Base-by-base conservation (phyloP, 2,113 vertebrate genomes). In the Muntiacus reevesi region DNA sequence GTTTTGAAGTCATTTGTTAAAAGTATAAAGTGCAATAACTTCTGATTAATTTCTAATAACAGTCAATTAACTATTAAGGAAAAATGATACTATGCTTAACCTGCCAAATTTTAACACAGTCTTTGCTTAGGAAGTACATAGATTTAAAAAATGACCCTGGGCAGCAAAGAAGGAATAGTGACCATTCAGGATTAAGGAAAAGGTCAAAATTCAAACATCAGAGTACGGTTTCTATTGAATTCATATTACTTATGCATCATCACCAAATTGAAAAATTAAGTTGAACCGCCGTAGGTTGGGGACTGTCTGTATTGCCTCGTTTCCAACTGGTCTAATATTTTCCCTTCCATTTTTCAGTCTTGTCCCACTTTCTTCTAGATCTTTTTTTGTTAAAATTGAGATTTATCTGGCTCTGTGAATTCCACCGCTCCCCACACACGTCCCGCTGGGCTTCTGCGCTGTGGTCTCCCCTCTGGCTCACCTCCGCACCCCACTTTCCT, bases 371-470 rank as follows among this genome's bases (percentile, higher is more conserved):
- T 54, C 28, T 23, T 64, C 82, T 47, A 55, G 7, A 59, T 59
- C 16, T 15, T n/a, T 76, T 30, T 54, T 33, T n/a, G 11, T 28
- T 55, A 10, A 21, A 57, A 27, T 25, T 45, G 21, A 55, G 47
- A 54, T 57, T 60, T 15, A 33, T 23, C 55, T 2, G 28, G 14
- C 7, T 7, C 27, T 45, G 64, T 2, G 1, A 54, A 82, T 43
- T 60, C 28, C 11, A 0, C 25, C 43, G 27, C 54, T 85, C n/a
- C 74, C 57, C 28, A 14, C 17, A 3, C 0, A 0, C 2, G 10
- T 17, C 5, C 25, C 4, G 0, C 0, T 0, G 14, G 5, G 50
- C 3, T 47, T 47, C 54, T 6, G 25, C 21, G 11, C 21, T 27
- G 6, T 23, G 50, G 6, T 0, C 2, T 6, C 27, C 17, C 3